phyloP scores from a whole-genome alignment of 2,888 invertebrate genomes.

The Neelides folsomi region DNA sequence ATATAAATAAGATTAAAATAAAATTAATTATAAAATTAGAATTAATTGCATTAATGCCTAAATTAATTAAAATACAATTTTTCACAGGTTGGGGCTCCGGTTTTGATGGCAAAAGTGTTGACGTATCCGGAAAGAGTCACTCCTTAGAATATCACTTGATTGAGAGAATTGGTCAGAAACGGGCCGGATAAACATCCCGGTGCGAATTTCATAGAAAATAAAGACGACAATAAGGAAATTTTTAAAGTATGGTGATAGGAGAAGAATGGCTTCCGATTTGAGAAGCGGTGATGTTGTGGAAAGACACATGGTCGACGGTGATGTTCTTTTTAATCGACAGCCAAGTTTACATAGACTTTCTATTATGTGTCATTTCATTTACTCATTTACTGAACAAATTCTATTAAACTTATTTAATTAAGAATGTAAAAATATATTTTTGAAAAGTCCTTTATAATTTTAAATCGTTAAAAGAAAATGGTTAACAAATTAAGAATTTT shows the following conservation, averaged over 20 bases:
- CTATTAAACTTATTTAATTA: too few relatives aligned
- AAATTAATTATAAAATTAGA: too few relatives aligned
- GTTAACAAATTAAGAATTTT: too few relatives aligned
- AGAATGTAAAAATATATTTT: too few relatives aligned
- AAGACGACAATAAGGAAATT: constrained; percentile 66
- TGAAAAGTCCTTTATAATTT: too few relatives aligned
- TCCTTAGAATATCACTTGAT: constrained; percentile 63
- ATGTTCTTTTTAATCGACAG: constrained; percentile 97
- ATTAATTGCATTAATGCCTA: too few relatives aligned
- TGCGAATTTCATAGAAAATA: constrained; percentile 87
- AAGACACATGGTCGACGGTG: constrained; percentile 82
- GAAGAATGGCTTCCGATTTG: constrained; percentile 76
- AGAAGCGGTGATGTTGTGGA: constrained; percentile 89
- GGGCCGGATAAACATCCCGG: constrained; percentile 91
- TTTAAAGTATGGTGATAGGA: constrained; percentile 80
- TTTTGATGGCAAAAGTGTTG: constrained; percentile 83
- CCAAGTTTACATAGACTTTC: constrained; percentile 96
- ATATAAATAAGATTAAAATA: too few relatives aligned
- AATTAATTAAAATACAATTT: not conserved
- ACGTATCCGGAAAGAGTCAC: constrained; percentile 92
- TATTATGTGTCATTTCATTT: constrained; percentile 98
- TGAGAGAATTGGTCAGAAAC: constrained; percentile 72
- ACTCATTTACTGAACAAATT: too few relatives aligned
- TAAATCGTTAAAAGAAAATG: too few relatives aligned
- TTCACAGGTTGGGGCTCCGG: constrained; percentile 78